These are phyloP conservation scores for Catotricha subobsoleta DNA, from an alignment of 2,888 invertebrate genomes.

Conservation along the genomic window DNA sequence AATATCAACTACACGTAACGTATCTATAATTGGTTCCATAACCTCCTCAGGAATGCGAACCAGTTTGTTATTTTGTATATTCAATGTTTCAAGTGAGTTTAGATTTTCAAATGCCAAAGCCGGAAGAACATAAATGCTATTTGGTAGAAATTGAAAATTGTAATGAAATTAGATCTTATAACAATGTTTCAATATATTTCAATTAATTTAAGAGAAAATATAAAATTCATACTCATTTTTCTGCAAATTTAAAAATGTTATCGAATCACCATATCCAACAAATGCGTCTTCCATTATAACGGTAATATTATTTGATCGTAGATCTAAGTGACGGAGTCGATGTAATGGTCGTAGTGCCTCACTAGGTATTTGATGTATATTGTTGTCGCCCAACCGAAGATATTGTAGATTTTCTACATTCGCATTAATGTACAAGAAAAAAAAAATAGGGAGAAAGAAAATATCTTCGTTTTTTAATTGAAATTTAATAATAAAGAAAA, in stretches of 20 bases:
- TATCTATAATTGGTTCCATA: slow-evolving; percentile 76
- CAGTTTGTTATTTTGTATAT: slow-evolving; percentile 75
- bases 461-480: too few relatives aligned
- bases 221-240: slow-evolving; percentile 68
- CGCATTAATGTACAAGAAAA: background rate
- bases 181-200: background rate
- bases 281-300: slow-evolving; percentile 71
- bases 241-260: slow-evolving; percentile 81
- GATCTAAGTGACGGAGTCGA: slow-evolving; percentile 70
- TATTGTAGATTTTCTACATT: slow-evolving; percentile 71
- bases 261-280: slow-evolving; percentile 72
- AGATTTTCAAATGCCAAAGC: slow-evolving; percentile 73
- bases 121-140: slow-evolving; percentile 64
- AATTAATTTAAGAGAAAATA: background rate
- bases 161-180: background rate
- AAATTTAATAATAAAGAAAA: too few relatives aligned
- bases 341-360: slow-evolving; percentile 67
- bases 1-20: slow-evolving; percentile 68
- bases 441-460: too few relatives aligned
- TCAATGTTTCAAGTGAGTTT: slow-evolving; percentile 74
- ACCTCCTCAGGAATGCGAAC: slow-evolving; percentile 69
- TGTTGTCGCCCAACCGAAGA: slow-evolving; percentile 73
- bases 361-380: slow-evolving; percentile 67
- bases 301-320: slow-evolving; percentile 75
- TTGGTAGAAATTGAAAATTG: background rate